Evolutionary conservation across 2,888 invertebrate species (phyloP), one percentile per base, ranked within the genome.

Genomic region (Caenorhabditis parvicauda): DNA sequence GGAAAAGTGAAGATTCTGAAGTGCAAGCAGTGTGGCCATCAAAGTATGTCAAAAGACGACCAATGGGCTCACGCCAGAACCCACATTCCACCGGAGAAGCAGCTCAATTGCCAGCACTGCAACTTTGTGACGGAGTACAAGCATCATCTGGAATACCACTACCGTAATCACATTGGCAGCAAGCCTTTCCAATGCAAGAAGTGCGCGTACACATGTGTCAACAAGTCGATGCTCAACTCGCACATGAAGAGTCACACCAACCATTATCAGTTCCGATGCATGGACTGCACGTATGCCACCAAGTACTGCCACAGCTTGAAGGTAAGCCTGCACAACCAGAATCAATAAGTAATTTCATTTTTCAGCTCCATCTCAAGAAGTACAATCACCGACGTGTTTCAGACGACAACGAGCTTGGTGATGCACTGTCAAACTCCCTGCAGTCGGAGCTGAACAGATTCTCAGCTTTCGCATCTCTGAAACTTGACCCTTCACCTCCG

Each of bases 61-160:
- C 93, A 90, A 81, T 99, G 96, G 95, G 88, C 89, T 38, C 98
- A 99, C 82, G 87, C 88, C 24, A 88, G 89, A 53, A 81, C 81
- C 9, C 98, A 99, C 84, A 95, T 98, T 77, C 92, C 91, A 76
- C 87, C 88, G 0, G 95, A 96, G 74, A 94, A 94, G 81, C 87
- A 91, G 73, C 85, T 98, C 27, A 88, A 88, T 60, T 98, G 98
- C 79, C 88, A 89, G 3, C 88, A 89, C 77, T 98, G 98, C 81
- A 90, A 91, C 0, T 99, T 99, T 80, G 93, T 95, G 3, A 99
- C 98, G 0, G 95, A 96, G 82, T 92, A 92, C 85, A 98, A 98
- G 80, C 98, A 99, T 82, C 98, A 99, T 75, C 84, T 96, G 59
- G 95, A 96, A 82, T 99, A 96, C 79, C 98, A 95, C 82, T 86